These are phyloP conservation scores for Fulmarus glacialis DNA, from an alignment of 2,113 vertebrate species.

Conservation along the genomic window DNA sequence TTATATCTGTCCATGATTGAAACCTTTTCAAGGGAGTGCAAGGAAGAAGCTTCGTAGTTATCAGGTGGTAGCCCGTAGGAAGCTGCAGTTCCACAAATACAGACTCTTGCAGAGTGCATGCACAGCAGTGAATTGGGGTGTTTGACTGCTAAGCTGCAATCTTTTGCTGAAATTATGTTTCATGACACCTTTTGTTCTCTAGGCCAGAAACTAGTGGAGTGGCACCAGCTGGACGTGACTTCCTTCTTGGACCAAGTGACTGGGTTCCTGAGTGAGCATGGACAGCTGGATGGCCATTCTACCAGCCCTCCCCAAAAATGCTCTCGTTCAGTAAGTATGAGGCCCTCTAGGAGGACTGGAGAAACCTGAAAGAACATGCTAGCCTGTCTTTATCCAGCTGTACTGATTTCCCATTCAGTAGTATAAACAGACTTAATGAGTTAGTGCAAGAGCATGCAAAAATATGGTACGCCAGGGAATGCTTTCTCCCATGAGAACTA, in stretches of 20 bases:
- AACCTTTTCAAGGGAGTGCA: background rate
- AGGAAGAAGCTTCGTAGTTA: background rate
- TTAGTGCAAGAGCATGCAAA: background rate
- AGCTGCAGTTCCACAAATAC: background rate
- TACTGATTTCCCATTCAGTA: background rate
- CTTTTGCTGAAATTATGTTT: background rate
- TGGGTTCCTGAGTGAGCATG: constrained; percentile 94
- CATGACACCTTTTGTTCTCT: background rate
- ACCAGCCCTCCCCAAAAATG: constrained; percentile 91
- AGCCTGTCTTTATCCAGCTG: background rate
- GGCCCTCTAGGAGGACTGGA: too few species aligned
- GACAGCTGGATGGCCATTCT: constrained; percentile 94
- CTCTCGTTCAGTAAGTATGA: constrained; percentile 90
- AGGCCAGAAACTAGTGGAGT: constrained; percentile 99
- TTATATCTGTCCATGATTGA: background rate
- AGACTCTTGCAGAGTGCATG: background rate
- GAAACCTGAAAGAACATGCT: background rate
- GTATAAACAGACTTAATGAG: background rate
- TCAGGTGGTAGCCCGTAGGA: background rate
- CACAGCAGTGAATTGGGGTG: background rate
- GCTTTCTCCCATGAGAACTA: background rate
- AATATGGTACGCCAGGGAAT: background rate
- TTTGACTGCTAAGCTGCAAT: background rate
- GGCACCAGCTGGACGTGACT: constrained; percentile 95
- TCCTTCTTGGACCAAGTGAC: constrained; percentile 97